A percentile compares a stretch with the other conserved stretches of the same genome.
These are phyloP conservation scores for Cheilosia scutellata DNA, from an alignment of 2,888 invertebrate species.

Conservation along the genomic window DNA sequence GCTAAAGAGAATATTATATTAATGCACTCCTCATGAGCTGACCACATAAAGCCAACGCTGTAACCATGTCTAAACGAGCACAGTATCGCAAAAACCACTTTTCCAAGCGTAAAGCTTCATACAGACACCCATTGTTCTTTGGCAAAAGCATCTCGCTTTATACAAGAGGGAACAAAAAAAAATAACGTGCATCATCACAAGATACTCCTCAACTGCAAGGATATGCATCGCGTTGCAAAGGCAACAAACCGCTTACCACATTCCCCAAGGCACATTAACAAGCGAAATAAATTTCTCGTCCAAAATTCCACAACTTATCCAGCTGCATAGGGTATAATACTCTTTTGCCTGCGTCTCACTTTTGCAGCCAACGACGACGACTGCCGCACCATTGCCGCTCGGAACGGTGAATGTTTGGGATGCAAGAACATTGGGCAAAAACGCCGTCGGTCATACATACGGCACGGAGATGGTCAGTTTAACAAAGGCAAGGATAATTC, in stretches of 20 bases:
- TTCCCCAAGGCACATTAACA: constrained; percentile 73
- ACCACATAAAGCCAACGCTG: constrained; percentile 60
- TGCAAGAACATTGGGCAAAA: constrained; percentile 37
- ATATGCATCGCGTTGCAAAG: constrained; percentile 45
- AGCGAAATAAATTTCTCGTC: constrained; percentile 72
- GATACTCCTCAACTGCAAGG: constrained; percentile 40
- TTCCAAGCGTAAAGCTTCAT: constrained; percentile 57
- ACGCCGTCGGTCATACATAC: constrained; percentile 27
- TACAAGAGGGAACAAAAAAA: constrained; percentile 16
- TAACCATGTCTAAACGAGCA: constrained; percentile 45
- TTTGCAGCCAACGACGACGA: constrained; percentile 32
- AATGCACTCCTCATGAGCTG: constrained; percentile 67
- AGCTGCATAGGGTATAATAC: constrained; percentile 29
- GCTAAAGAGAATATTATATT: constrained; percentile 66
- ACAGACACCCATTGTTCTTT: constrained; percentile 66
- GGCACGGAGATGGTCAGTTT: constrained; percentile 35
- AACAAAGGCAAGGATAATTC: constrained; percentile 48
- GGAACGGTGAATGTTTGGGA: constrained; percentile 33
- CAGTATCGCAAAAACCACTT: constrained; percentile 50
- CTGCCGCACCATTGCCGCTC: constrained; percentile 3
- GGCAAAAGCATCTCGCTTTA: constrained; percentile 23
- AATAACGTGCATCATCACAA: constrained; percentile 51
- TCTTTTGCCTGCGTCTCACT: constrained; percentile 46
- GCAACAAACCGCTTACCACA: constrained; percentile 72
- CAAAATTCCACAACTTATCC: constrained; percentile 65